Conservation (phyloP, 2,113 vertebrate genomes). For the Neolamprologus fasciatus region DNA sequence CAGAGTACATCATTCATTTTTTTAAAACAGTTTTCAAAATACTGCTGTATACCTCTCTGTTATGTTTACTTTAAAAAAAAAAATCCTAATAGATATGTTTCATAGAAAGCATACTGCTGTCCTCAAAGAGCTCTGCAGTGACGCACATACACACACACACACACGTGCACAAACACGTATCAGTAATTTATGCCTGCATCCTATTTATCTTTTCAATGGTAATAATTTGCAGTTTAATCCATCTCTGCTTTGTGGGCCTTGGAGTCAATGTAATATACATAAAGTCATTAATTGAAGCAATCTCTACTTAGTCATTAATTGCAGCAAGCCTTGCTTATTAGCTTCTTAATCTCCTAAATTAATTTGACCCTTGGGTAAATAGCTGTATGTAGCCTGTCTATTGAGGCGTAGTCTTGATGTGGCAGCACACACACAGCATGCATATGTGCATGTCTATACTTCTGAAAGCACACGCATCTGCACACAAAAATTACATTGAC, state of each 20-base stretch:
- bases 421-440: background rate
- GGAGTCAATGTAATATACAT: background rate
- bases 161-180: background rate
- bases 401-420: background rate
- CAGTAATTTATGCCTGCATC: background rate
- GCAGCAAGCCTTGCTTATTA: conserved; percentile 28
- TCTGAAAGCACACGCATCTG: background rate
- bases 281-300: conserved; percentile 25
- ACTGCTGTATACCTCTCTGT: background rate
- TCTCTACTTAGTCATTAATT: background rate
- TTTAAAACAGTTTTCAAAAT: background rate
- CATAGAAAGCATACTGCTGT: background rate
- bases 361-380: conserved; percentile 35
- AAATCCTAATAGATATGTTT: background rate
- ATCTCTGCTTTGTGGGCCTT: background rate
- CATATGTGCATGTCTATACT: background rate
- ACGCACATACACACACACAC: background rate
- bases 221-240: background rate
- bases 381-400: background rate
- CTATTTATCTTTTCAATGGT: background rate
- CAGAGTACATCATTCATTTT: background rate
- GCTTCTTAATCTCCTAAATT: conserved; percentile 43
- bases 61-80: background rate
- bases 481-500: background rate
- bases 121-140: background rate